phyloP scores from a whole-genome alignment of 2,797 vertebrate species.

The Acipenser ruthenus region DNA sequence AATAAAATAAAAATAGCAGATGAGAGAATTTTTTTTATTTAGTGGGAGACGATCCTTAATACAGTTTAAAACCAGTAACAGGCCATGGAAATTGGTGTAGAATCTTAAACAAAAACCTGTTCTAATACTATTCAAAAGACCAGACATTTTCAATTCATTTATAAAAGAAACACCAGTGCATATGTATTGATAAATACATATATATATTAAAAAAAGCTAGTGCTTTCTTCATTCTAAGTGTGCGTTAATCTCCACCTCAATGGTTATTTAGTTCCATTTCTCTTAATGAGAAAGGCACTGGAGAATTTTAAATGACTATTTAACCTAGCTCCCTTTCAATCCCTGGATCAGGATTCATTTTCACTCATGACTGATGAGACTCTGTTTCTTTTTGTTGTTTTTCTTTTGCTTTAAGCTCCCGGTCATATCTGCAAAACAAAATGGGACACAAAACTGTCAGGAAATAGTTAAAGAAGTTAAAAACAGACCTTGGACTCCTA shows the following conservation, averaged over 20 bases:
- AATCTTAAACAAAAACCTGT: slow-evolving; percentile 24
- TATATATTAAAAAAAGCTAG: slow-evolving; percentile 9
- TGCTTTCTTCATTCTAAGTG: slow-evolving; percentile 27
- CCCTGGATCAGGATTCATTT: slow-evolving; percentile 21
- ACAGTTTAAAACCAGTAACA: slow-evolving; percentile 28
- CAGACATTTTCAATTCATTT: slow-evolving; percentile 27
- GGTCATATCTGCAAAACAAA: slow-evolving; percentile 57
- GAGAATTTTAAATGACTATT: slow-evolving; percentile 32
- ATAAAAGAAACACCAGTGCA: slow-evolving; percentile 43
- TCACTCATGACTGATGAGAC: slow-evolving; percentile 41
- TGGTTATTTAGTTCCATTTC: slow-evolving; percentile 28
- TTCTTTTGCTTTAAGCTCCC: slow-evolving; percentile 65
- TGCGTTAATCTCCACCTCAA: slow-evolving; percentile 40
- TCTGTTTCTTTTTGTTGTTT: slow-evolving; percentile 30
- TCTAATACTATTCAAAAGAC: slow-evolving; percentile 3
- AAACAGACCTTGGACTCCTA: background rate
- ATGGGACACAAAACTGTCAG: slow-evolving; percentile 2
- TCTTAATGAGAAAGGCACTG: slow-evolving; percentile 30
- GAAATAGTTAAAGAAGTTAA: background rate
- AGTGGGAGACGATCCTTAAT: slow-evolving; percentile 34
- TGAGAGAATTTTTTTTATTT: slow-evolving; percentile 11
- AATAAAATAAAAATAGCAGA: background rate
- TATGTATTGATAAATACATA: slow-evolving; percentile 22
- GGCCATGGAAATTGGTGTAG: slow-evolving; percentile 21
- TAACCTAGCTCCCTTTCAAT: slow-evolving; percentile 41